Percentiles rank a stretch among this genome's conserved stretches.
Conservation (phyloP, 2,888 invertebrate genomes). For the Latrodectus elegans region DNA sequence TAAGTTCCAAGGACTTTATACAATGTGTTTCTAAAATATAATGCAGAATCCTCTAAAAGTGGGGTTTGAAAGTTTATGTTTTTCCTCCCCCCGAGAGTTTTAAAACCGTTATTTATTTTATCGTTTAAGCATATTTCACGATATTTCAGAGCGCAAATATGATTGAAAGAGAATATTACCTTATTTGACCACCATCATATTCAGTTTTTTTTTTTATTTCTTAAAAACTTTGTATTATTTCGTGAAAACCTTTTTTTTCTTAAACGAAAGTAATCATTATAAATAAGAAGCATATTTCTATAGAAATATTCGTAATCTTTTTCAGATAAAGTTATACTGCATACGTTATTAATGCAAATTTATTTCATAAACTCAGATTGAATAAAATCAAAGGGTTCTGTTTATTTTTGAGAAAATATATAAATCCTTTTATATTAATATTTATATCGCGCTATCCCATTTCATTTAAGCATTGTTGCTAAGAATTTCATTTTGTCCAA, state of each 20-base stretch:
- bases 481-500: no score
- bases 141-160: background rate
- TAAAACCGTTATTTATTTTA: slow-evolving; percentile 21
- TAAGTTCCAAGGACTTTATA: slow-evolving; percentile 7
- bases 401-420: no score
- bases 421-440: no score
- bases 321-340: no score
- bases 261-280: no score
- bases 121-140: background rate
- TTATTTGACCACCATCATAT: background rate
- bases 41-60: slow-evolving; percentile 9
- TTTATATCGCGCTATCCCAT: no score
- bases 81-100: slow-evolving; percentile 15
- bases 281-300: no score
- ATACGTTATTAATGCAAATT: no score
- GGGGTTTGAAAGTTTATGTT: slow-evolving; percentile 15
- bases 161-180: slow-evolving; percentile 1
- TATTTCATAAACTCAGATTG: no score
- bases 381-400: no score
- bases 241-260: background rate
- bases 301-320: no score
- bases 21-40: slow-evolving; percentile 13
- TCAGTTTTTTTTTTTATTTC: background rate
- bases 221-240: background rate
- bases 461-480: no score